Conservation (phyloP, 2,888 invertebrate genomes). For the Drosophila neutralis region DNA sequence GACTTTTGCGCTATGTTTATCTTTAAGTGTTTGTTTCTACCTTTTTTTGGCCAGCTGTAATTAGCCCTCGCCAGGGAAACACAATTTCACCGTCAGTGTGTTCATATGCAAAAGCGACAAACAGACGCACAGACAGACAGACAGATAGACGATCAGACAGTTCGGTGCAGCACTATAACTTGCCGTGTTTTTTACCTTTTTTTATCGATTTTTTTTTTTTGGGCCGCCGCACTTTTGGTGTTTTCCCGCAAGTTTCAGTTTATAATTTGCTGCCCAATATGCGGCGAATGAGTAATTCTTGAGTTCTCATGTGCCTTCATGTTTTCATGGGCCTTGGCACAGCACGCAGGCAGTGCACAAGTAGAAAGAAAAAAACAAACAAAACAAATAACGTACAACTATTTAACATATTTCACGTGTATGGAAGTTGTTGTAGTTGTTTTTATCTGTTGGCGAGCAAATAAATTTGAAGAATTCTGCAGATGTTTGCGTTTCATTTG, state of each 20-base stretch:
- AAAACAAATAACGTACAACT: conserved; percentile 48
- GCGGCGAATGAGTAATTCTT: conserved; percentile 71
- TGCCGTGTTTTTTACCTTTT: conserved; percentile 27
- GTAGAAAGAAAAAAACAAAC: not conserved
- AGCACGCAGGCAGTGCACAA: conserved; percentile 21
- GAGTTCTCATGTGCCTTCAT: conserved; percentile 10
- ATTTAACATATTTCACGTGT: conserved; percentile 54
- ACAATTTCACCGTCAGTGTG: not conserved
- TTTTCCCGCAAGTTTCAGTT: conserved; percentile 46
- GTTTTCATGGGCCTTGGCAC: conserved; percentile 16
- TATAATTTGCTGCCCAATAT: conserved; percentile 17
- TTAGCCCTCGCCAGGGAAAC: conserved; percentile 24
- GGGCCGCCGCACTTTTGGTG: conserved; percentile 47
- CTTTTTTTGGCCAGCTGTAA: conserved; percentile 20
- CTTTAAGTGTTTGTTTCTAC: conserved; percentile 4
- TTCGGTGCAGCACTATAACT: conserved; percentile 32
- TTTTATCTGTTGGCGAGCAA: conserved; percentile 47
- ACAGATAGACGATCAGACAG: not conserved
- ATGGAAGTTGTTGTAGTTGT: conserved; percentile 12
- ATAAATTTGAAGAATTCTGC: conserved; percentile 71
- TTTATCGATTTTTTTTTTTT: not conserved
- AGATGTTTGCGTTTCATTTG: conserved; percentile 59
- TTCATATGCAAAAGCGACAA: conserved; percentile 8
- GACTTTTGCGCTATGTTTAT: conserved; percentile 27
- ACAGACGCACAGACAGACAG: not conserved